Conservation (phyloP, 2,113 vertebrate species). For the Leucoraja erinaceus region DNA sequence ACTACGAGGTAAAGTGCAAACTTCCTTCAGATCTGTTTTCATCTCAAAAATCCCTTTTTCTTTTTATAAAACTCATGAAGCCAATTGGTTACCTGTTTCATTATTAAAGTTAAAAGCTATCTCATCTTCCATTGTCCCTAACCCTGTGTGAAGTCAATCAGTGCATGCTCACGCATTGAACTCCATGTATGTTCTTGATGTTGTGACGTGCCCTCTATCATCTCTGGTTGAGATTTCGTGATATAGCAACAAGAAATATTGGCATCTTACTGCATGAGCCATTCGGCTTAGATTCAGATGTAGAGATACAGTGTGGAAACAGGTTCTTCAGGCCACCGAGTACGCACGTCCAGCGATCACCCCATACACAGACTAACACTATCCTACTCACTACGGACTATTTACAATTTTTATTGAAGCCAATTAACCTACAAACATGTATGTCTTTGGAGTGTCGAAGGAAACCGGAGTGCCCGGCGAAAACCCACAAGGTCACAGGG, state of each 20-base stretch:
- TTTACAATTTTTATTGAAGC: too few relatives aligned
- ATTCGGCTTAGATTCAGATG: background rate
- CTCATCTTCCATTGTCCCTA: background rate
- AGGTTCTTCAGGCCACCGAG: too few relatives aligned
- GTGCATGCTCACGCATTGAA: background rate
- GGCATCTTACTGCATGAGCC: too few relatives aligned
- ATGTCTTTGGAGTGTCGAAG: too few relatives aligned
- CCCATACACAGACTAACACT: too few relatives aligned
- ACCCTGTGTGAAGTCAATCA: slow-evolving; percentile 15
- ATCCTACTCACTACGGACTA: too few relatives aligned
- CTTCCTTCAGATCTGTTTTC: background rate
- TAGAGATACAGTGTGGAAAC: too few relatives aligned
- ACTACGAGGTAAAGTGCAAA: background rate
- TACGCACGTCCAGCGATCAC: too few relatives aligned
- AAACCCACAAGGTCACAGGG: too few relatives aligned
- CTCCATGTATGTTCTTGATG: background rate
- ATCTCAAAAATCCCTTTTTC: background rate
- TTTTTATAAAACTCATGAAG: background rate
- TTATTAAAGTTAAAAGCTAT: slow-evolving; percentile 17
- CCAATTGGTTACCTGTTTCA: background rate
- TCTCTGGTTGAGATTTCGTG: background rate
- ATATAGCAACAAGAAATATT: background rate
- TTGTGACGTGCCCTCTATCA: background rate
- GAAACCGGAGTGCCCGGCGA: too few relatives aligned
- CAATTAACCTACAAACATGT: too few relatives aligned